phyloP scores from a whole-genome alignment of 2,797 vertebrate species.

The Danio choprae region DNA sequence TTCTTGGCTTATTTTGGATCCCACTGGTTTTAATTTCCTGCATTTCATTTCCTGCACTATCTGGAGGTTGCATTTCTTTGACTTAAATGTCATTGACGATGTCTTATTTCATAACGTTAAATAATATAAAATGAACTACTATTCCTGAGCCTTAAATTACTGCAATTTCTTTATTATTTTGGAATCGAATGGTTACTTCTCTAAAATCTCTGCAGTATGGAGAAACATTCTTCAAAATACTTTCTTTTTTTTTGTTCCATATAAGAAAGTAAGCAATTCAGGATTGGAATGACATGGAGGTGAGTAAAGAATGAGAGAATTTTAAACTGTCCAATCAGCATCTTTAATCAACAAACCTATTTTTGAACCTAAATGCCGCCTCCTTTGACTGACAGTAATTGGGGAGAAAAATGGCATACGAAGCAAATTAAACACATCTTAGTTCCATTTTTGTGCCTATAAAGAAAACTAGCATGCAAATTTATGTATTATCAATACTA shows the following conservation, averaged over 20 bases:
- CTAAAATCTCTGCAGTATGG: not conserved
- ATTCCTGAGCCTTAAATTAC: too few relatives aligned
- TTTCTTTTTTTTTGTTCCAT: not conserved
- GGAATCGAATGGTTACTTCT: too few relatives aligned
- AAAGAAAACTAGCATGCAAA: not conserved
- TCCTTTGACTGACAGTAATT: not conserved
- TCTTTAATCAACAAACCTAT: not conserved
- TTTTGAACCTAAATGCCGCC: not conserved
- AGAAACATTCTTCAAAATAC: not conserved
- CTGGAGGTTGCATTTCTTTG: too few relatives aligned
- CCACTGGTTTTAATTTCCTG: too few relatives aligned
- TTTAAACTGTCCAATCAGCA: not conserved
- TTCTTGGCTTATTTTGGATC: too few relatives aligned
- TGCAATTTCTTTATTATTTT: too few relatives aligned
- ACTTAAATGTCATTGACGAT: too few relatives aligned
- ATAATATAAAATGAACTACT: too few relatives aligned
- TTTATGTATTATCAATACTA: not conserved
- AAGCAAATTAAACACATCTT: not conserved
- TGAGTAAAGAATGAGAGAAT: not conserved
- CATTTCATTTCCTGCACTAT: too few relatives aligned
- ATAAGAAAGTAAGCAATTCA: not conserved
- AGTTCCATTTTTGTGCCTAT: not conserved
- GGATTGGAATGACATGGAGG: not conserved
- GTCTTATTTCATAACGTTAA: too few relatives aligned
- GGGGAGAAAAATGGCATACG: not conserved